phyloP scores from a whole-genome alignment of 2,797 vertebrate genomes.

The Crocodylus rhombifer region DNA sequence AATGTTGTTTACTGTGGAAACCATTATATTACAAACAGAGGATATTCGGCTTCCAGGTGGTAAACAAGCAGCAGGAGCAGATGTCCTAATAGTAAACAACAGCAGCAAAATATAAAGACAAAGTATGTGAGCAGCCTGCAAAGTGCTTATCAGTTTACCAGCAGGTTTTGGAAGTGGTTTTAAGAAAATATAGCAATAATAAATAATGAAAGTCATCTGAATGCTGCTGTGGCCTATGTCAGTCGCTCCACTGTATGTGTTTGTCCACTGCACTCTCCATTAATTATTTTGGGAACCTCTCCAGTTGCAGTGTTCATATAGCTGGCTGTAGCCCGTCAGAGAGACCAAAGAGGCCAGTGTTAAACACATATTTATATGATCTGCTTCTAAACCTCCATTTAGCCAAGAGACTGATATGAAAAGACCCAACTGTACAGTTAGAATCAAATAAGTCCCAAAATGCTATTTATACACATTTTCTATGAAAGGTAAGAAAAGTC shows the following conservation, averaged over 20 bases:
- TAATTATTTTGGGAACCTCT: background rate
- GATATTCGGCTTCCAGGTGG: background rate
- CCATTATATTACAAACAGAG: background rate
- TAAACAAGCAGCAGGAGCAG: background rate
- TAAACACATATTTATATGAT: background rate
- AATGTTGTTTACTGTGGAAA: conserved; percentile 13
- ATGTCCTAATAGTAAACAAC: background rate
- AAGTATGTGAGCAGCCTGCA: background rate
- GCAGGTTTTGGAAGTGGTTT: background rate
- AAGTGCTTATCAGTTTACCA: background rate
- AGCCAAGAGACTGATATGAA: background rate
- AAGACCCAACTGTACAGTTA: background rate
- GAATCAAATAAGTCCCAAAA: background rate
- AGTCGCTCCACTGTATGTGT: background rate
- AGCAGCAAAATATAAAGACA: background rate
- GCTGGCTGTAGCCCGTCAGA: background rate
- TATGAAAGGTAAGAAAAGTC: background rate
- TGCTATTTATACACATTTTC: background rate
- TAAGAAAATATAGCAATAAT: background rate
- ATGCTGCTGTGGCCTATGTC: background rate
- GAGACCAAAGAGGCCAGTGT: background rate
- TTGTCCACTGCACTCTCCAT: background rate
- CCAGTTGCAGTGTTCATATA: background rate
- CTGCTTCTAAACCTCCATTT: background rate
- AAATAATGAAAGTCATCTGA: background rate